Evolutionary conservation across 2,888 invertebrate species (phyloP).

Genomic region (Platycheirus rosarum): DNA sequence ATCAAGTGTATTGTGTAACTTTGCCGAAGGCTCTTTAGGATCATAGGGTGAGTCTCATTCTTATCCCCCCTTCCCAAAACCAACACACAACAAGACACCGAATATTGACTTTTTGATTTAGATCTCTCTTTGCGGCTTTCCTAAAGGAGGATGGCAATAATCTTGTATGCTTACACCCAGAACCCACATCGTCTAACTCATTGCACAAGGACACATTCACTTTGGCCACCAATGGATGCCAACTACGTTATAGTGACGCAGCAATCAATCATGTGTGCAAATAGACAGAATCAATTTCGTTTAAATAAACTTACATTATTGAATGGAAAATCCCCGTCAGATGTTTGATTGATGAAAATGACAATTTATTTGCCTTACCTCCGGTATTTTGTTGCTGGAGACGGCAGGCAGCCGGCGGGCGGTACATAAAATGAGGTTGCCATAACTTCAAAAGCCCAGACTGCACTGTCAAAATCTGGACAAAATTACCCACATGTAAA

Average conservation of each 20-base stretch:
- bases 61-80: background rate
- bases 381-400: too few relatives aligned
- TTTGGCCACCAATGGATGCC: constrained; percentile 31
- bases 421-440: background rate
- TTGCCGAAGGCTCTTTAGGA: constrained; percentile 49
- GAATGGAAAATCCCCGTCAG: constrained; percentile 74
- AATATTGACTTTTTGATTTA: constrained; percentile 70
- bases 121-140: constrained; percentile 44
- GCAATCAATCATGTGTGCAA: constrained; percentile 72
- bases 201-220: constrained; percentile 18
- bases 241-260: constrained; percentile 42
- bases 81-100: constrained; percentile 31
- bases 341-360: constrained; percentile 74
- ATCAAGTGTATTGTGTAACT: constrained; percentile 56
- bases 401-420: too few relatives aligned
- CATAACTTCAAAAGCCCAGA: constrained; percentile 1
- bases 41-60: background rate
- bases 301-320: constrained; percentile 74
- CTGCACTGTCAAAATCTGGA: constrained; percentile 40
- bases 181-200: background rate
- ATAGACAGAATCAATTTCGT: constrained; percentile 74
- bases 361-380: constrained; percentile 73
- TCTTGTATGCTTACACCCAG: constrained; percentile 25
- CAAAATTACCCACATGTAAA: constrained; percentile 1
- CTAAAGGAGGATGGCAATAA: constrained; percentile 46